Evolutionary conservation across 2,797 vertebrate species (phyloP), one percentile per base, ranked within the genome.

Genomic region (Rhabdophis nuchalis): DNA sequence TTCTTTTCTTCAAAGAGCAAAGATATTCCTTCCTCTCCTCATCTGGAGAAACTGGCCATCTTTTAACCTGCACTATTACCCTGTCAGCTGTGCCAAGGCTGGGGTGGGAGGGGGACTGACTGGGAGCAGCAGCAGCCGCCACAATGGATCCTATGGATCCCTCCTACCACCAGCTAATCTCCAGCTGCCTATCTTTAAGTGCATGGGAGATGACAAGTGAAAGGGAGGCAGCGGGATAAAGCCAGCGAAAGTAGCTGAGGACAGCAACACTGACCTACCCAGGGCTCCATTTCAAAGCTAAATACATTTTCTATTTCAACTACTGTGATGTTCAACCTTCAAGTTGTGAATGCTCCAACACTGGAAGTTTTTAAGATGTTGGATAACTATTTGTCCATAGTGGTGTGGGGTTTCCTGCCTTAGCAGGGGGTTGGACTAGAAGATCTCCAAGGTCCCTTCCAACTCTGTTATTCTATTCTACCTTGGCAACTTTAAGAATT

Each of bases 111-210:
- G 7, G 5, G 29, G 29, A 12, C 12, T 64, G 60, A 27, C 2
- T 2, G 4, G 61, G 13, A n/a, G 61, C 5, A 32, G 61, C 5
- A 32, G n/a, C n/a, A 0, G 5, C 64, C 3, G 3, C 53, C 0
- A 5, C 29, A 29, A 29, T 0, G 0, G 60, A 64, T 29, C 29
- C 29, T 14, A 11, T 64, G 61, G 61, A n/a, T 57, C 64, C 6
- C 54, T 64, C 29, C 61, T 12, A 64, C 64, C 14, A 36, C 5
- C 1, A 16, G n/a, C 32, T 72, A 18, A 72, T 8, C 32, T 36
- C 16, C 16, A 6, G 14, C 64, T 18, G 64, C 64, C 1, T n/a
- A 2, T 36, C 64, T 16, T 16, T 16, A 32, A 32, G 14, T 6
- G 5, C 16, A 3, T 9, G n/a, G n/a, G n/a, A 16, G 64, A 68